Conservation (phyloP, 2,888 invertebrate genomes). For the Drosophila mercatorum region DNA sequence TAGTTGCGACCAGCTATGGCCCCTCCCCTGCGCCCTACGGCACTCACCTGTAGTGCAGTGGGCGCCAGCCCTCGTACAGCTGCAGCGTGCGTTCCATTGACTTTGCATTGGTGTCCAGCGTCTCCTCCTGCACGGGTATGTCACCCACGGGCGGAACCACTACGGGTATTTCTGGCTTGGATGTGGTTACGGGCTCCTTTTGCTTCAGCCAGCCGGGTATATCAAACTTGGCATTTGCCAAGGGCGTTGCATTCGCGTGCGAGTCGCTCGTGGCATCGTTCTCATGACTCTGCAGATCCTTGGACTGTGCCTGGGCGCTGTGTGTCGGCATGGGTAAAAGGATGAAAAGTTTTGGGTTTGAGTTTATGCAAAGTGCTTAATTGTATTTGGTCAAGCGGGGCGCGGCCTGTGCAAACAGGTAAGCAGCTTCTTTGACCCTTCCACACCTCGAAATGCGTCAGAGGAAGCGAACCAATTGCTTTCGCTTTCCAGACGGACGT, state of each 20-base stretch:
- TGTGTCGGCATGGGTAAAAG: constrained; percentile 9
- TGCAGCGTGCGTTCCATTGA: constrained; percentile 77
- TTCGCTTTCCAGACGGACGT: constrained; percentile 53
- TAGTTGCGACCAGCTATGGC: background rate
- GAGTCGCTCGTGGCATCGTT: constrained; percentile 23
- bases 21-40: background rate
- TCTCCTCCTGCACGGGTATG: constrained; percentile 64
- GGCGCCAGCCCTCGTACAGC: constrained; percentile 84
- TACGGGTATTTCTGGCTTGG: constrained; percentile 19
- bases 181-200: constrained; percentile 16
- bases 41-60: constrained; percentile 83
- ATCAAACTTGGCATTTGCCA: constrained; percentile 68
- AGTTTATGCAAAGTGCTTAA: constrained; percentile 49
- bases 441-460: constrained; percentile 69
- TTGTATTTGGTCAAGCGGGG: constrained; percentile 28
- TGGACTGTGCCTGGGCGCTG: constrained; percentile 69
- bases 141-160: constrained; percentile 70
- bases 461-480: constrained; percentile 47
- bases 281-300: constrained; percentile 45
- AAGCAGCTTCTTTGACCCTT: constrained; percentile 54
- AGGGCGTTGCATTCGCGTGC: constrained; percentile 52
- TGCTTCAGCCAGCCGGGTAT: constrained; percentile 51
- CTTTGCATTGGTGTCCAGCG: constrained; percentile 67
- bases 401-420: constrained; percentile 24
- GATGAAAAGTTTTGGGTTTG: constrained; percentile 6